Evolutionary conservation across 2,797 vertebrate genomes (phyloP).

Genomic region (Acrossocheilus wenchowensis): DNA sequence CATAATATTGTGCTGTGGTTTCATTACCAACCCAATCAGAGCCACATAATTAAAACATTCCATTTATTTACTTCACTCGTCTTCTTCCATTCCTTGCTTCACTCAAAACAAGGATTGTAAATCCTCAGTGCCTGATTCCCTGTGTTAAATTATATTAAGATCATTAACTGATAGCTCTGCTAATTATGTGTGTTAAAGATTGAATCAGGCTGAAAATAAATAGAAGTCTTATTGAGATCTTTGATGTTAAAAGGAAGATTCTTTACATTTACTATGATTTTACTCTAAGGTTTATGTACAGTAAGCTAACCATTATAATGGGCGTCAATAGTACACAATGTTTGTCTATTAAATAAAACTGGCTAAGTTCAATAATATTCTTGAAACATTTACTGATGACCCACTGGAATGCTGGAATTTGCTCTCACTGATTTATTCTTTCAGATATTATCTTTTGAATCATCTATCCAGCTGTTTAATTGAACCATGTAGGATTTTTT

Average conservation of each 20-base stretch:
- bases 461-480: not conserved
- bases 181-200: conserved; percentile 25
- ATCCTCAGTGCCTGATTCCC: conserved; percentile 16
- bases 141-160: conserved; percentile 38
- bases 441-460: conserved; percentile 13
- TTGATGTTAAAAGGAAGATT: not conserved
- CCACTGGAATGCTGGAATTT: not conserved
- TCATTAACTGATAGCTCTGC: conserved; percentile 20
- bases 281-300: not conserved
- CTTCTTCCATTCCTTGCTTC: conserved; percentile 26
- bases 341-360: not conserved
- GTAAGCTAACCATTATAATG: not conserved
- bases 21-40: conserved; percentile 60
- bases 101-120: conserved; percentile 14
- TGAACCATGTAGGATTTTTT: not conserved
- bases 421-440: not conserved
- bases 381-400: not conserved
- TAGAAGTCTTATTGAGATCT: not conserved
- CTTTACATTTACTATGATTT: not conserved
- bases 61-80: conserved; percentile 50
- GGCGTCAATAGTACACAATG: not conserved
- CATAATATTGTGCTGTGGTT: conserved; percentile 60
- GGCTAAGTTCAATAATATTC: not conserved
- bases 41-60: conserved; percentile 56
- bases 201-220: not conserved